Evolutionary conservation across 2,888 invertebrate genomes (phyloP).

Genomic region (Synergus umbraculus): DNA sequence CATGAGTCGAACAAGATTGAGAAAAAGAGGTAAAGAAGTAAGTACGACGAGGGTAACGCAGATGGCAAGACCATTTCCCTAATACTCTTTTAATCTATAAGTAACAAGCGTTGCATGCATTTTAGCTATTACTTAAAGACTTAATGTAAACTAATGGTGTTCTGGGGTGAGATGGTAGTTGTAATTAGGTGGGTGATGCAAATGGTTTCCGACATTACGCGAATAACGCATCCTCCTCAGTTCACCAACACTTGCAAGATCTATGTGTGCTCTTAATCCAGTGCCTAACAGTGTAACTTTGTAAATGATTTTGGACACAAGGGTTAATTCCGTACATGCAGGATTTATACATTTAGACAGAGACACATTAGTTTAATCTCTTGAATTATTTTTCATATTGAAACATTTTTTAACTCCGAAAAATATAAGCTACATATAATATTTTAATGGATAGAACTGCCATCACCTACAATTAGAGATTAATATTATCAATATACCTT

Average conservation of each 20-base stretch:
- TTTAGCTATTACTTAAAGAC: conserved; percentile 60
- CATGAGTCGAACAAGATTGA: conserved; percentile 13
- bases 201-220: conserved; percentile 60
- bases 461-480: background rate
- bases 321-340: background rate
- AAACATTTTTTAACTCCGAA: too few species aligned
- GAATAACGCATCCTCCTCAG: conserved; percentile 41
- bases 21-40: conserved; percentile 27
- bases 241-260: conserved; percentile 6
- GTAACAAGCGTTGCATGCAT: conserved; percentile 61
- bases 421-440: background rate
- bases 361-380: background rate
- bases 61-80: conserved; percentile 56
- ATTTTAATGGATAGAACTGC: background rate
- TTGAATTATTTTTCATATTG: background rate
- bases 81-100: conserved; percentile 58
- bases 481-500: background rate
- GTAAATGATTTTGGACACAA: conserved; percentile 22
- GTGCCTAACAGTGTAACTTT: conserved; percentile 10
- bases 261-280: conserved; percentile 30
- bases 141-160: conserved; percentile 63
- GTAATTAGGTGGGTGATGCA: conserved; percentile 63
- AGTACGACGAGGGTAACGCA: conserved; percentile 46
- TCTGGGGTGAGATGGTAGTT: conserved; percentile 56
- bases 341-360: conserved; percentile 3